These are phyloP conservation scores for Chirona hameri DNA, from an alignment of 2,888 invertebrate genomes.

Conservation along the genomic window DNA sequence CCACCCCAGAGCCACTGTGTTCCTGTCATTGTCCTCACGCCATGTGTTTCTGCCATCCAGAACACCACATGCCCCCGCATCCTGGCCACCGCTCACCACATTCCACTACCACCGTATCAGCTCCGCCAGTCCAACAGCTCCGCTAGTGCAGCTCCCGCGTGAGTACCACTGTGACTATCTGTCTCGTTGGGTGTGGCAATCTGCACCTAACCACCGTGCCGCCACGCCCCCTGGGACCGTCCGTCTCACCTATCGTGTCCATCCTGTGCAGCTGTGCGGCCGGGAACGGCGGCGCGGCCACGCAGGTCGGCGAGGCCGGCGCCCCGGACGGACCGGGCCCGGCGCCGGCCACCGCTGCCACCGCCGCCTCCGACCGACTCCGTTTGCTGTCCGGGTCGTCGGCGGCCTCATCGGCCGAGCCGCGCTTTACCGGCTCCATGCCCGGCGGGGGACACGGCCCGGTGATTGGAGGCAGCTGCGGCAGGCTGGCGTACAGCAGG, in stretches of 20 bases:
- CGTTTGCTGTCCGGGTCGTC: background rate
- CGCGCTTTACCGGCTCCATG: background rate
- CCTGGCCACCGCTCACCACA: too few relatives aligned
- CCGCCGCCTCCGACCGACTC: background rate
- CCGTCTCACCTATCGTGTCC: background rate
- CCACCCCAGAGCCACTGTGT: too few relatives aligned
- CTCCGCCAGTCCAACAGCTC: too few relatives aligned
- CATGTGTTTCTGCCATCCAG: too few relatives aligned
- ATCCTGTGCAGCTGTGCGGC: background rate
- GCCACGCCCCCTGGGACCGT: too few relatives aligned
- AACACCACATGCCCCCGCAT: too few relatives aligned
- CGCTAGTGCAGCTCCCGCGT: too few relatives aligned
- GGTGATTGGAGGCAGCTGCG: background rate
- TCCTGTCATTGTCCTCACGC: too few relatives aligned
- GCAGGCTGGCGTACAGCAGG: background rate
- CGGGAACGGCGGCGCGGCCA: background rate
- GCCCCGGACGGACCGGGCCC: background rate
- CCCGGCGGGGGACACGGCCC: background rate
- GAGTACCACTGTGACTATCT: too few relatives aligned
- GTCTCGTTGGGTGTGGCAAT: too few relatives aligned
- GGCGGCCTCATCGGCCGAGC: background rate
- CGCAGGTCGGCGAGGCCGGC: background rate
- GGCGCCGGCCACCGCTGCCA: background rate
- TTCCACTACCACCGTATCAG: too few relatives aligned
- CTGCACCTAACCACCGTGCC: too few relatives aligned